phyloP scores from a whole-genome alignment of 2,888 invertebrate species.

The Neuroscelio doddi region DNA sequence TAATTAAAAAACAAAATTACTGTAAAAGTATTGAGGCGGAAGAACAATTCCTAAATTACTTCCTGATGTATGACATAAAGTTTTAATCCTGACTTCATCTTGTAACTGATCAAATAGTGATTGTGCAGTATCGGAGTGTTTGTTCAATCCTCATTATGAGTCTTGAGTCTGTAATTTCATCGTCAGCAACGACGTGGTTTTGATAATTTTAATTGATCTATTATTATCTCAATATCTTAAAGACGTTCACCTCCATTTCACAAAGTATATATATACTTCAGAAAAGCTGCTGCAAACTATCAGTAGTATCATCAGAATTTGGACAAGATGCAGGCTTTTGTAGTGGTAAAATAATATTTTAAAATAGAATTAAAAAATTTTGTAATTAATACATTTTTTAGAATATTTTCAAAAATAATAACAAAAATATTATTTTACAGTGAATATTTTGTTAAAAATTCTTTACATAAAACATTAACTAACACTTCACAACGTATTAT shows the following conservation, averaged over 20 bases:
- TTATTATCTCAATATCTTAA: slow-evolving; percentile 46
- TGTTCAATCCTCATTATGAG: slow-evolving; percentile 60
- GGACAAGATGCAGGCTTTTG: slow-evolving; percentile 60
- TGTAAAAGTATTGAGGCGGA: slow-evolving; percentile 10
- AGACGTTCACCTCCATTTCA: slow-evolving; percentile 49
- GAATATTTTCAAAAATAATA: no score
- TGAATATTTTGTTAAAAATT: no score
- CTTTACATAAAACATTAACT: no score
- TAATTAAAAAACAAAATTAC: background rate
- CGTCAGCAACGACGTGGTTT: slow-evolving; percentile 46
- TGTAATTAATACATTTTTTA: no score
- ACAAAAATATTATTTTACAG: no score
- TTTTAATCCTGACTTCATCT: slow-evolving; percentile 48
- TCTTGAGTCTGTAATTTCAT: slow-evolving; percentile 60
- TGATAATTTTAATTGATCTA: slow-evolving; percentile 64
- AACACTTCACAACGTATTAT: no score
- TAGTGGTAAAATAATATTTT: slow-evolving; percentile 53
- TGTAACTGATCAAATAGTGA: slow-evolving; percentile 29
- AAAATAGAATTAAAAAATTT: no score
- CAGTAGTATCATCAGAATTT: slow-evolving; percentile 51
- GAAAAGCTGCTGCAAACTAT: slow-evolving; percentile 35
- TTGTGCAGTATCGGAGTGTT: slow-evolving; percentile 48
- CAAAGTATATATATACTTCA: slow-evolving; percentile 56
- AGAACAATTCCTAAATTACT: slow-evolving; percentile 48
- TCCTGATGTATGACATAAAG: slow-evolving; percentile 55